Evolutionary conservation across 2,113 vertebrate species (phyloP).

Genomic region (Macquaria australasica): DNA sequence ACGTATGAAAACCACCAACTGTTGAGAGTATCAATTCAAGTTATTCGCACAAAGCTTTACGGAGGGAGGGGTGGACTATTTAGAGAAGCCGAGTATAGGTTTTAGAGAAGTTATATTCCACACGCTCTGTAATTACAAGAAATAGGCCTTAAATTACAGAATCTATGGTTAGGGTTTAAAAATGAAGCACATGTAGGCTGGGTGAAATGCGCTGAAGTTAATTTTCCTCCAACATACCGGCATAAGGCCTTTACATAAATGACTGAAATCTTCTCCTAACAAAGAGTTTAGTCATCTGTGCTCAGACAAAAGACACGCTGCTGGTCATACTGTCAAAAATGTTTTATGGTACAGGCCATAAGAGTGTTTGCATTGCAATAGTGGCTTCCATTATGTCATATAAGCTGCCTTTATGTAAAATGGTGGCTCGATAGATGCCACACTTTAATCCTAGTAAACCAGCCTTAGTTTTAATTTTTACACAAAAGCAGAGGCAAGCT

Average conservation of each 20-base stretch:
- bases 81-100: slow-evolving; percentile 56
- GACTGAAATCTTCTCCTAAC: neutral
- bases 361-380: slow-evolving; percentile 33
- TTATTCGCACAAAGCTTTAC: slow-evolving; percentile 50
- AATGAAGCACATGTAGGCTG: slow-evolving; percentile 26
- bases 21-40: slow-evolving; percentile 53
- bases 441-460: slow-evolving; percentile 2
- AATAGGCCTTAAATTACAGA: slow-evolving; percentile 66
- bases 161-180: slow-evolving; percentile 60
- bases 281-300: neutral
- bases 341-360: slow-evolving; percentile 30
- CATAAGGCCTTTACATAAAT: neutral
- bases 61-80: slow-evolving; percentile 61
- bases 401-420: slow-evolving; percentile 22
- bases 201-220: neutral
- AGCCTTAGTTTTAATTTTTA: slow-evolving; percentile 13
- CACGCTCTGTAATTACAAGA: slow-evolving; percentile 66
- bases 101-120: slow-evolving; percentile 51
- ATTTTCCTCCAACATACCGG: slow-evolving; percentile 21
- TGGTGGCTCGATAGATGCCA: slow-evolving; percentile 3
- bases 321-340: neutral
- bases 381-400: slow-evolving; percentile 29
- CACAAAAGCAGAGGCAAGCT: neutral
- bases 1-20: slow-evolving; percentile 53
- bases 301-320: neutral